Percentiles rank a stretch among this genome's conserved stretches.
These are phyloP conservation scores for Teinopalpus imperialis DNA, from an alignment of 2,888 invertebrate genomes.

Conservation along the genomic window DNA sequence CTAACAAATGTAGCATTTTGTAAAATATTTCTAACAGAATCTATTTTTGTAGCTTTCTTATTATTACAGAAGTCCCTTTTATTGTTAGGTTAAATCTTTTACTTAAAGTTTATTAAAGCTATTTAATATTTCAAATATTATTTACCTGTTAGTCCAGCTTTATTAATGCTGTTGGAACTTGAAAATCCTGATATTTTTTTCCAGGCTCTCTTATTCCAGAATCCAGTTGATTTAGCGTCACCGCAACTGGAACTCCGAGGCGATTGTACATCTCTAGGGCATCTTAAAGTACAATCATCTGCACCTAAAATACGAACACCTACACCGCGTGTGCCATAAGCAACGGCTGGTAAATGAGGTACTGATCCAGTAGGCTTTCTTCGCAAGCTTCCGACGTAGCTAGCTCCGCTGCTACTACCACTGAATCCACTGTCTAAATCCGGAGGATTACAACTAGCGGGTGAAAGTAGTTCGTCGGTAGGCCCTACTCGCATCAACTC, in stretches of 20 bases:
- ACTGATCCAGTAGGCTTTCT: slow-evolving; percentile 78
- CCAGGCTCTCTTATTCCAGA: slow-evolving; percentile 90
- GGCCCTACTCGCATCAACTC: slow-evolving; percentile 86
- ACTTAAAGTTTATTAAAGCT: slow-evolving; percentile 1
- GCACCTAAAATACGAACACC: slow-evolving; percentile 72
- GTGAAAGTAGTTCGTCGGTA: slow-evolving; percentile 87
- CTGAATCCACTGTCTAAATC: slow-evolving; percentile 92
- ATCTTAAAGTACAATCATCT: slow-evolving; percentile 66
- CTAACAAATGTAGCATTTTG: slow-evolving; percentile 11
- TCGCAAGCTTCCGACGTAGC: slow-evolving; percentile 88
- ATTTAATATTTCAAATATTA: slow-evolving; percentile 31
- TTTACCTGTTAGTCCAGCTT: slow-evolving; percentile 85
- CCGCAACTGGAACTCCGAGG: slow-evolving; percentile 76
- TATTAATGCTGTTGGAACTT: slow-evolving; percentile 86
- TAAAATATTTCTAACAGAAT: neutral
- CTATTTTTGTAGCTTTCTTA: too few species aligned
- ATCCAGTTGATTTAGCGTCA: slow-evolving; percentile 78
- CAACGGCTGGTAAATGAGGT: slow-evolving; percentile 75
- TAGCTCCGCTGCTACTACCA: slow-evolving; percentile 91
- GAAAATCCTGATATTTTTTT: slow-evolving; percentile 89
- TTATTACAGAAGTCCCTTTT: too few species aligned
- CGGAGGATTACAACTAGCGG: slow-evolving; percentile 84
- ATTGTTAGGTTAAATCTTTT: too few species aligned
- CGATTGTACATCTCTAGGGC: slow-evolving; percentile 62
- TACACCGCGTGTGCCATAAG: slow-evolving; percentile 77